Conservation (phyloP, 2,797 vertebrate genomes). For the Molossus molossus region DNA sequence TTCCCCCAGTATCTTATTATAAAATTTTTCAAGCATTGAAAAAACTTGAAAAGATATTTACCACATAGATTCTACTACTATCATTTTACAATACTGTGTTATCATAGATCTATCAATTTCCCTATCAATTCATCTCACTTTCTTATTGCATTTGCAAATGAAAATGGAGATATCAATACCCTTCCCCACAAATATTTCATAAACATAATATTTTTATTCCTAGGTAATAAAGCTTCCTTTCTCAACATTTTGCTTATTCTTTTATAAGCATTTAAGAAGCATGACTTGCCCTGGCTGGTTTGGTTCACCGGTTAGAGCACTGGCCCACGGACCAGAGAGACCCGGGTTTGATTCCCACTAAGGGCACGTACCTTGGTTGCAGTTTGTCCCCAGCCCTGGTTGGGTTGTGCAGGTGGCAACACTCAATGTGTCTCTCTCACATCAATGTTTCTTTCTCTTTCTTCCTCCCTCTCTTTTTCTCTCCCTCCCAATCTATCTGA, state of each 20-base stretch:
- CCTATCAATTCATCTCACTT: slow-evolving; percentile 78
- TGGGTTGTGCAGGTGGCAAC: too few species aligned
- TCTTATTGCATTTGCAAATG: slow-evolving; percentile 10
- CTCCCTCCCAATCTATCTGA: too few species aligned
- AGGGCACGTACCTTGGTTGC: too few species aligned
- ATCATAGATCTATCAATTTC: slow-evolving; percentile 75
- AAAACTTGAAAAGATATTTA: background rate
- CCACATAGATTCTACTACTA: background rate
- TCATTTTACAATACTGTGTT: slow-evolving; percentile 31
- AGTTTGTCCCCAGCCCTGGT: too few species aligned
- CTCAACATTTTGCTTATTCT: slow-evolving; percentile 42
- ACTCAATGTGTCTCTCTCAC: too few species aligned
- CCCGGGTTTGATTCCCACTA: too few species aligned
- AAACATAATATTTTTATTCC: slow-evolving; percentile 47
- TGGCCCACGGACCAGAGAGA: too few species aligned
- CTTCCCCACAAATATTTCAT: slow-evolving; percentile 29
- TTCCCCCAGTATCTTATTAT: slow-evolving; percentile 56
- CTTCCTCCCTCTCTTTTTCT: too few species aligned
- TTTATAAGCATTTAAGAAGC: slow-evolving; percentile 54
- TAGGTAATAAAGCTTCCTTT: slow-evolving; percentile 56
- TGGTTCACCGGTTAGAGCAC: background rate
- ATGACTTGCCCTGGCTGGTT: background rate
- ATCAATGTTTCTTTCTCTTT: too few species aligned
- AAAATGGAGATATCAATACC: slow-evolving; percentile 41
- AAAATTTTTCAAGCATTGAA: slow-evolving; percentile 34